Percentiles rank a stretch among this genome's conserved stretches.
These are phyloP conservation scores for Drosophila aff. DNA, from an alignment of 1,140 invertebrate species.

Conservation along the genomic window DNA sequence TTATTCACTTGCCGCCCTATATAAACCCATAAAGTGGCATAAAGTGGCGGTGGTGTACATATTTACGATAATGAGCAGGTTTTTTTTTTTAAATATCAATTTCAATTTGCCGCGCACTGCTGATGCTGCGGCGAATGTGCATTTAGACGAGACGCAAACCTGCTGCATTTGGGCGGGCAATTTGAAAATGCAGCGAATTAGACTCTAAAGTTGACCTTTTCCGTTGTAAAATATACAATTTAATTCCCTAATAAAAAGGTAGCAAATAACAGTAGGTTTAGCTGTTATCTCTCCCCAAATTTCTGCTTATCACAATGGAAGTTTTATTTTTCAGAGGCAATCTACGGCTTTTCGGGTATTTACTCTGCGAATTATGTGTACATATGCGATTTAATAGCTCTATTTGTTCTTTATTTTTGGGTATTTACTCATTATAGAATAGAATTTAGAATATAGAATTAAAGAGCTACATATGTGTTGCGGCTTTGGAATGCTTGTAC, in stretches of 20 bases:
- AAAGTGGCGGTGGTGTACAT: not conserved
- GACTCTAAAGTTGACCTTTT: not conserved
- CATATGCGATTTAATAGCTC: not conserved
- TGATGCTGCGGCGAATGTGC: slow-evolving; percentile 7
- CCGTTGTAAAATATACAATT: not conserved
- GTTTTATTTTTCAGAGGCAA: slow-evolving; percentile 18
- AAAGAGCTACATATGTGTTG: not conserved
- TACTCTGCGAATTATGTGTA: not conserved
- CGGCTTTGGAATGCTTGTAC: slow-evolving; percentile 23
- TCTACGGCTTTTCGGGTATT: slow-evolving; percentile 15
- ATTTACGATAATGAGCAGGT: not conserved
- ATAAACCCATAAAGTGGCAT: not conserved
- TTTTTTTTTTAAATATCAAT: not conserved
- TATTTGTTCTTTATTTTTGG: not conserved
- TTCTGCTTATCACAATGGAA: slow-evolving; percentile 27
- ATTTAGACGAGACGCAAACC: slow-evolving; percentile 28
- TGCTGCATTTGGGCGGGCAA: slow-evolving; percentile 22
- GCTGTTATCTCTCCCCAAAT: not conserved
- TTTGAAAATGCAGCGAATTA: slow-evolving; percentile 5
- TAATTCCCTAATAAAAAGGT: not conserved
- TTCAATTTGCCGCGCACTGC: slow-evolving; percentile 19
- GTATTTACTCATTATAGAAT: slow-evolving; percentile 6
- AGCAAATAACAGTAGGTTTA: not conserved
- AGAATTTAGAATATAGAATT: slow-evolving; percentile 12
- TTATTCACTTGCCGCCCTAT: slow-evolving; percentile 8